Evolutionary conservation across 2,888 invertebrate species (phyloP), one percentile per base, ranked within the genome.

Genomic region (Aspidapion aeneum): DNA sequence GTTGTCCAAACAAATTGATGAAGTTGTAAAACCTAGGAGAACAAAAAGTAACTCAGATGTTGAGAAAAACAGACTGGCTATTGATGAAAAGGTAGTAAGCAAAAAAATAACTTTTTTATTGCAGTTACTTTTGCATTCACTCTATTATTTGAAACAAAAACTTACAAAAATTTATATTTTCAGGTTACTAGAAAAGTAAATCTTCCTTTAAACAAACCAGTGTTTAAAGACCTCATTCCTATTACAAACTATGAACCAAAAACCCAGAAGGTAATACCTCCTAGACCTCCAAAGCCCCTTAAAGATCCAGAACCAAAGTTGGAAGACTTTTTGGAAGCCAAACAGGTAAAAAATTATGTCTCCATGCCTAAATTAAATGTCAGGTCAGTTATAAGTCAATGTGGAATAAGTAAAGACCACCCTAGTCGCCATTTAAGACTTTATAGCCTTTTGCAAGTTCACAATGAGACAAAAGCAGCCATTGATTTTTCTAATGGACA

Each of bases 161-260:
- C 50, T 48, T 17, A 20, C 18, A 19, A 51, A 21, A 60, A 56
- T 52, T 48, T 60, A 54, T 62, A 21, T 73, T 73, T 61, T n/a
- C 54, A 75, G 75, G 62, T 74, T 19, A 67, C 73, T 9, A 68
- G 70, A 58, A 69, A 71, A 67, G 70, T 75, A 5, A 75, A 75
- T 67, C 73, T 74, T 66, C 74, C 73, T 0, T 68, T 69, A 51
- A 70, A 70, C 51, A 67, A 72, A 65, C 62, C 71, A 55, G 69
- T 75, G 54, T 75, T 72, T 60, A 74, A 72, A 61, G 71, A 74
- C 67, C 69, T 75, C 60, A 73, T 75, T 54, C 71, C 74, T 18
- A 63, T 74, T 22, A 58, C 63, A n/a, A 63, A 63, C 52, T 62
- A 66, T 12, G 66, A 67, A 55, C 49, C 48, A 55, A 68, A 64